Percentiles rank a stretch among this genome's conserved stretches.
phyloP scores from a whole-genome alignment of 2,113 vertebrate genomes.

The Pygathrix nemaeus region DNA sequence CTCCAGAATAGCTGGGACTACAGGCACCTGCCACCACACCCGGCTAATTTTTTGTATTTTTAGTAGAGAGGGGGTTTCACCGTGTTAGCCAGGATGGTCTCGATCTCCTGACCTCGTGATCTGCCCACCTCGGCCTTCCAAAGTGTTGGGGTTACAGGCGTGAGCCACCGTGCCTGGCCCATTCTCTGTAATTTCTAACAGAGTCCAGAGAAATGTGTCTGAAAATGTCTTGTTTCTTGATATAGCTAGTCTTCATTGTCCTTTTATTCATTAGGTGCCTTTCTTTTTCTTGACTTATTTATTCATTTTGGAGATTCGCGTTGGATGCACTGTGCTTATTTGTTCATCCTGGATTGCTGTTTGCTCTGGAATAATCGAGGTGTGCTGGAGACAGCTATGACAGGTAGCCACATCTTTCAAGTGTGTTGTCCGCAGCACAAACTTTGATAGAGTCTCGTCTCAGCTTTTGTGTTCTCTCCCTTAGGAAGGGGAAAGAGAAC shows the following conservation, averaged over 20 bases:
- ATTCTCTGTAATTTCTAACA: not conserved
- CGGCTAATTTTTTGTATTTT: too few relatives aligned
- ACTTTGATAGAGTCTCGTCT: not conserved
- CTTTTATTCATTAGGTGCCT: not conserved
- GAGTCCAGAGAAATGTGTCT: not conserved
- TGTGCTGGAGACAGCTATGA: not conserved
- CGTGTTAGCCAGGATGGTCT: too few relatives aligned
- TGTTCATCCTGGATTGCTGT: not conserved
- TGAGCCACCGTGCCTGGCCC: too few relatives aligned
- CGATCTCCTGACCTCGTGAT: too few relatives aligned
- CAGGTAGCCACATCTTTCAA: too few relatives aligned
- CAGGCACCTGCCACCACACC: too few relatives aligned
- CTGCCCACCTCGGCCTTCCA: too few relatives aligned
- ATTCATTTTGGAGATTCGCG: not conserved
- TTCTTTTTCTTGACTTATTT: not conserved
- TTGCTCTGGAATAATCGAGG: too few relatives aligned
- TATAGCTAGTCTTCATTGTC: not conserved
- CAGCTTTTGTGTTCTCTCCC: not conserved
- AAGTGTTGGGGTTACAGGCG: too few relatives aligned
- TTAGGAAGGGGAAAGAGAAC: not conserved
- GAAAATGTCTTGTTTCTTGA: not conserved
- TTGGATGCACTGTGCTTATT: not conserved
- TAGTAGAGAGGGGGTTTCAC: too few relatives aligned
- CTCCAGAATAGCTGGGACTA: too few relatives aligned
- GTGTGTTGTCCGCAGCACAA: not conserved